phyloP scores from a whole-genome alignment of 2,888 invertebrate genomes.

The Ferrisia virgata region DNA sequence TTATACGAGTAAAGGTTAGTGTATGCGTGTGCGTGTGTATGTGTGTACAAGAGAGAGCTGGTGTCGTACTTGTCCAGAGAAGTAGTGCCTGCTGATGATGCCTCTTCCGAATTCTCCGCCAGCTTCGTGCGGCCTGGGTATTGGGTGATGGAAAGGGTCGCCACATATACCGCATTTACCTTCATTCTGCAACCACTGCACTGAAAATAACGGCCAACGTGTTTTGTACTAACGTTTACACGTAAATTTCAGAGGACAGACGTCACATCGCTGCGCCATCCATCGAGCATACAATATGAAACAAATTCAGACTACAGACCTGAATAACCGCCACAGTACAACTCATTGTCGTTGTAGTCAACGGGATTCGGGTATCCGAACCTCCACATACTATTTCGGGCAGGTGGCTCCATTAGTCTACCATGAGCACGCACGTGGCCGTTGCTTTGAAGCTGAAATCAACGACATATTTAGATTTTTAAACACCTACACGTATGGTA shows the following conservation, averaged over 20 bases:
- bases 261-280: slow-evolving; percentile 23
- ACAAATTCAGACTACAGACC: slow-evolving; percentile 61
- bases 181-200: slow-evolving; percentile 80
- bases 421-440: slow-evolving; percentile 69
- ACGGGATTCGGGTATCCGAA: slow-evolving; percentile 91
- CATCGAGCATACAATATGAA: too few species aligned
- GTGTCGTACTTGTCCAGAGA: slow-evolving; percentile 75
- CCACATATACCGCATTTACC: slow-evolving; percentile 90
- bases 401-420: slow-evolving; percentile 86
- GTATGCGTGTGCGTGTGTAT: too few species aligned
- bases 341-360: slow-evolving; percentile 91
- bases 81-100: slow-evolving; percentile 76
- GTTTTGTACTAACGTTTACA: slow-evolving; percentile 36
- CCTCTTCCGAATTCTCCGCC: slow-evolving; percentile 84
- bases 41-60: too few species aligned
- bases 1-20: too few species aligned
- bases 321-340: slow-evolving; percentile 88
- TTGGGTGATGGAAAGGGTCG: slow-evolving; percentile 69
- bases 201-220: slow-evolving; percentile 55
- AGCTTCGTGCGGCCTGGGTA: slow-evolving; percentile 83
- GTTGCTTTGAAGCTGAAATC: slow-evolving; percentile 42
- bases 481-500: too few species aligned
- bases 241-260: too few species aligned
- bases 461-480: too few species aligned
- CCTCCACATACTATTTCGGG: slow-evolving; percentile 91